Evolutionary conservation across 2,797 vertebrate species (phyloP).

Genomic region (Cyprinella venusta): DNA sequence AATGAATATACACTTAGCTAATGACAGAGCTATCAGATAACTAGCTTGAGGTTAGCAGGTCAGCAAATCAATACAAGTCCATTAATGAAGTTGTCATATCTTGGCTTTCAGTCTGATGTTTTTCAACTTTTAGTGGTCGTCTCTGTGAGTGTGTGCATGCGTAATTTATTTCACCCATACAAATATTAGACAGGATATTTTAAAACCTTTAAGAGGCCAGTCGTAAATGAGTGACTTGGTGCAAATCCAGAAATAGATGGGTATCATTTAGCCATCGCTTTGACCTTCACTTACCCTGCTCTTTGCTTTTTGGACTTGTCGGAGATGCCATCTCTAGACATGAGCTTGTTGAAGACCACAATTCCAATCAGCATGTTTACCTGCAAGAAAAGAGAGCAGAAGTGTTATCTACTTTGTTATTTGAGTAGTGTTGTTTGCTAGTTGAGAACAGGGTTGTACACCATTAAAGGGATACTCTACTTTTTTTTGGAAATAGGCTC

Average conservation of each 20-base stretch:
- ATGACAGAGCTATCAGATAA: constrained; percentile 48
- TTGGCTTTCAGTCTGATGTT: constrained; percentile 41
- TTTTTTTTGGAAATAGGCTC: no score
- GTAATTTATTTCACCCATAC: background rate
- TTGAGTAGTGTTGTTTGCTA: background rate
- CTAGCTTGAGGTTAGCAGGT: constrained; percentile 54
- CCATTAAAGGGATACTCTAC: no score
- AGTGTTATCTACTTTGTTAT: no score
- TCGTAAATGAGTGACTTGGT: background rate
- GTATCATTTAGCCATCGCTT: constrained; percentile 17
- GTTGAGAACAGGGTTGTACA: background rate
- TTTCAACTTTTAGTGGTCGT: constrained; percentile 33
- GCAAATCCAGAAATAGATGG: constrained; percentile 24
- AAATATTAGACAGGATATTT: constrained; percentile 29
- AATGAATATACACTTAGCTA: constrained; percentile 46
- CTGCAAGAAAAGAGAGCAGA: constrained; percentile 68
- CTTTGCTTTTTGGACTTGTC: constrained; percentile 99
- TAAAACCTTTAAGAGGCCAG: constrained; percentile 27
- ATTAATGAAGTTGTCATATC: constrained; percentile 60
- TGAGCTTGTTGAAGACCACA: constrained; percentile 98
- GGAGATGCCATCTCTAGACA: constrained; percentile 97
- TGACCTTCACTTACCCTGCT: constrained; percentile 88
- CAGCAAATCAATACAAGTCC: constrained; percentile 56
- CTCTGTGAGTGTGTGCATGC: constrained; percentile 1
- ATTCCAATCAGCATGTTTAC: constrained; percentile 99